Base-by-base conservation (phyloP, 2,797 vertebrate species). In the Cichlasoma orientale region DNA sequence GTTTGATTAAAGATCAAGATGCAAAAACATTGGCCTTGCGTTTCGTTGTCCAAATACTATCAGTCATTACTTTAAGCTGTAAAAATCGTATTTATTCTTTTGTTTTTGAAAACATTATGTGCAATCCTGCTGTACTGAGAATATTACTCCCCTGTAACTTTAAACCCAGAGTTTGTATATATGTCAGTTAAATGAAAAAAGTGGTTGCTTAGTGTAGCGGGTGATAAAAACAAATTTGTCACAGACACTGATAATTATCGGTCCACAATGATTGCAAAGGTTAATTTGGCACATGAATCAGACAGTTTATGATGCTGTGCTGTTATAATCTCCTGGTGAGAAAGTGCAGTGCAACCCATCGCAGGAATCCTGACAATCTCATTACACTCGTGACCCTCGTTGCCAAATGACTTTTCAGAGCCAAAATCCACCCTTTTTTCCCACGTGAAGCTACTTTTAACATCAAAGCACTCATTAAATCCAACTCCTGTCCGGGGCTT, bases 391-490 rank as follows among this genome's bases (percentile, higher is more conserved):
- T 78, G 78, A 81, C 77, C 50, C 57, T 72, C 2, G 5, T 59
- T 74, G 81, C 59, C 74, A 83, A 78, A 83, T 71, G 18, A 69
- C 69, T 74, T 36, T 58, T 77, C 75, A 69, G 68, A 82, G 84
- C 79, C 82, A 90, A 88, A 85, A 75, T 84, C 75, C 82, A 86
- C 80, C 85, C 70, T 54, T 71, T 72, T 75, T 79, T 41, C 74
- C 71, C 33, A 63, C 75, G 84, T 78, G 68, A 83, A 78, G 56
- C 74, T 75, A 74, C 78, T 90, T 85, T 89, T 72, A 86, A 84
- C 87, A 90, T 92, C 87, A 92, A 92, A 88, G 82, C 38, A 16
- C 55, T 82, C 69, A 83, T 73, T 87, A 81, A 74, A 76, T 82
- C 85, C 41, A 75, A 56, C 52, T 79, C 78, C 21, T 75, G 55